Conservation (phyloP, 37 sponge, comb jelly and placozoan species). For the Tethya wilhelma region DNA sequence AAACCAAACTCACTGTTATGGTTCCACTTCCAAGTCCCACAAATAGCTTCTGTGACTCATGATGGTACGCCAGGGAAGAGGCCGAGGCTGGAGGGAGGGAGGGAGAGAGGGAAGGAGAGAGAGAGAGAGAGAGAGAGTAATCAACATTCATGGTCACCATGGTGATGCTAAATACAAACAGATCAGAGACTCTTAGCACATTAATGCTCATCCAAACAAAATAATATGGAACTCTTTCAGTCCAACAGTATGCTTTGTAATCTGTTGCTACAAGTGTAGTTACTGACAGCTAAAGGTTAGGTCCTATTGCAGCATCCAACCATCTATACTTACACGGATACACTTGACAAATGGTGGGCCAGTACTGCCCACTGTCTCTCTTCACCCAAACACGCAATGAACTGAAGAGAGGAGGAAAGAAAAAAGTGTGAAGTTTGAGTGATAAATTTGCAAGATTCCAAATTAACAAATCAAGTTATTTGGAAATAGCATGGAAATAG, state of each 20-base stretch:
- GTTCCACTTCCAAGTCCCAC: constrained; percentile 82
- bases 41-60: constrained; percentile 68
- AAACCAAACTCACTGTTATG: constrained; percentile 53
- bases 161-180: no score
- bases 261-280: no score
- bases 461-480: no score
- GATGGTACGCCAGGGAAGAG: constrained; percentile 65
- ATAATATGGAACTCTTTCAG: no score
- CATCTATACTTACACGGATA: constrained; percentile 56
- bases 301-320: not conserved
- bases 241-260: no score
- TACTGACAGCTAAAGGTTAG: not conserved
- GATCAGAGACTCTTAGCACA: no score
- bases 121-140: not conserved
- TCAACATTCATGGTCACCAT: not conserved
- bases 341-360: constrained; percentile 96
- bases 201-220: constrained; percentile 4
- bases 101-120: not conserved
- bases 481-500: no score
- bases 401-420: constrained; percentile 41
- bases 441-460: no score
- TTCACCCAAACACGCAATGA: constrained; percentile 94
- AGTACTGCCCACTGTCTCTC: constrained; percentile 90
- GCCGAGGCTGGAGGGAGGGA: constrained; percentile 31
- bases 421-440: not conserved